Evolutionary conservation across 2,888 invertebrate genomes (phyloP), one percentile per base, ranked within the genome.

Genomic region (Agrotis exclamationis): DNA sequence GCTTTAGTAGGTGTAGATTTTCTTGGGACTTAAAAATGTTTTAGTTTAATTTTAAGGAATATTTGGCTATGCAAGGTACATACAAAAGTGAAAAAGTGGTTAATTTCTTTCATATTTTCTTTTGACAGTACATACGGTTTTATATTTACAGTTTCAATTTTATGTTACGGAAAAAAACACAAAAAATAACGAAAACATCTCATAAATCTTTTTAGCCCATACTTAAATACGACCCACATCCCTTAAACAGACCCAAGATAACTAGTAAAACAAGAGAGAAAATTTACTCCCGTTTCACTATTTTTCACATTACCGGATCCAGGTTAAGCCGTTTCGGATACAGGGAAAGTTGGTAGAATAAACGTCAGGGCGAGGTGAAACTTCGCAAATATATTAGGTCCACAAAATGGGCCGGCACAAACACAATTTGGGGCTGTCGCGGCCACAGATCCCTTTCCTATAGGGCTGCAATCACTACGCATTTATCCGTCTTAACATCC

Each of bases 341-440:
- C 58, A 64, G 71, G 28, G 54, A 69, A 85, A 86, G 73, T 86
- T 84, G 54, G 74, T 64, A 56, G 65, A 72, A n/a, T n/a, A n/a
- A 70, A 57, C 51, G 60, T 48, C 50, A 28, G n/a, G 56, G 60
- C 62, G 64, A 63, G 80, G 79, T 58, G 68, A 79, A 82, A 83
- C 80, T 85, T 82, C 73, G 85, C 80, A 86, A 86, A 88, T 90
- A 88, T 87, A 89, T 90, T 87, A 87, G 74, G 71, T 77, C 63
- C 69, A 64, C 79, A 78, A 77, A 85, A 86, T 85, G 81, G 81
- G 69, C 84, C 76, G 65, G 73, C 68, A 78, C 85, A 88, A 88
- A 90, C 84, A 87, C 82, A 89, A 90, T 89, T 88, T 86, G 76
- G 75, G 71, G 69, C 75, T 80, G 83, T 85, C 83, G 77, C 64